Evolutionary conservation across 1,140 invertebrate genomes (phyloP).

Genomic region (Papilio dardanus): DNA sequence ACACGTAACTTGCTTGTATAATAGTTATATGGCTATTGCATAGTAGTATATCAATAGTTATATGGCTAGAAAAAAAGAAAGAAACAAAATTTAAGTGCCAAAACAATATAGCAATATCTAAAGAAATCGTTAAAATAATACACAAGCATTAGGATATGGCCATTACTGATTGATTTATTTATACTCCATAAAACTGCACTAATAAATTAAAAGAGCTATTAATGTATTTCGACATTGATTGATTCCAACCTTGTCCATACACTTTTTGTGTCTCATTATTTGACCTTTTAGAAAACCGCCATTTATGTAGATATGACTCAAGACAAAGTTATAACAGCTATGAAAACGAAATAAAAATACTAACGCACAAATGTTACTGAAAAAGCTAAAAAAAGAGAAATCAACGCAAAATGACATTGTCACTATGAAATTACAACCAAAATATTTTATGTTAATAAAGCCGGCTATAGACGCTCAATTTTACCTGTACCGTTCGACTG

Average conservation of each 20-base stretch:
- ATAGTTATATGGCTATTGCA: neutral
- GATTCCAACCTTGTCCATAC: slow-evolving; percentile 16
- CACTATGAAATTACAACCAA: too few species aligned
- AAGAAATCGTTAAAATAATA: neutral
- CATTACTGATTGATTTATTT: neutral
- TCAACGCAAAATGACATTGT: too few species aligned
- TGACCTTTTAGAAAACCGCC: slow-evolving; percentile 24
- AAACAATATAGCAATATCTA: neutral
- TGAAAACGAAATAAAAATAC: too few species aligned
- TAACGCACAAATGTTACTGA: neutral
- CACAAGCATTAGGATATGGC: neutral
- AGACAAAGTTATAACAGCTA: neutral
- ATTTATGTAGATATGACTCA: neutral
- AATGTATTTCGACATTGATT: slow-evolving; percentile 22
- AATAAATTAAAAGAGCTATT: slow-evolving; percentile 10
- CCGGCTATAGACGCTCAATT: too few species aligned
- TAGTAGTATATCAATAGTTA: too few species aligned
- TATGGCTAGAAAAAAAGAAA: too few species aligned
- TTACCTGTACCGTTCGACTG: too few species aligned
- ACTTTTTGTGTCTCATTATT: neutral
- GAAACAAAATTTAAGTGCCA: neutral
- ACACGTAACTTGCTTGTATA: slow-evolving; percentile 8
- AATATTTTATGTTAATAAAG: too few species aligned
- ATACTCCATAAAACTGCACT: neutral
- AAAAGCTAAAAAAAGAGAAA: too few species aligned